Conservation (phyloP, 2,888 invertebrate genomes). For the Drosophila robusta region DNA sequence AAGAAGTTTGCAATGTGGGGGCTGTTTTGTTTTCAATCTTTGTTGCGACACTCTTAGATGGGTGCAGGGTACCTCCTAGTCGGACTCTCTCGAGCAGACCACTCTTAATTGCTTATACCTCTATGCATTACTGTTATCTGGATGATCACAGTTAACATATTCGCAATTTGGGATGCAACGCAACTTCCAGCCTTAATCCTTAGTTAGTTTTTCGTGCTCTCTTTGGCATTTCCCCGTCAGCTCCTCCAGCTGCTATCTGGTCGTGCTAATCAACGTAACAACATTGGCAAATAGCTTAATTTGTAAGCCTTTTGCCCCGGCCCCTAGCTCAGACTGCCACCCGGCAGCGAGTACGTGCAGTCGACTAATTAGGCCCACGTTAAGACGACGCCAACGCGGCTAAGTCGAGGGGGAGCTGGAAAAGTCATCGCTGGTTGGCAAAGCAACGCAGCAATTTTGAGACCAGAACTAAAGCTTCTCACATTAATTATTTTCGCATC, state of each 20-base stretch:
- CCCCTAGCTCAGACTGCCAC: slow-evolving; percentile 3
- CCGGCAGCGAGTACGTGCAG: slow-evolving; percentile 57
- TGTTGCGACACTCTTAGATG: too few relatives aligned
- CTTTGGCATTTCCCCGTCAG: background rate
- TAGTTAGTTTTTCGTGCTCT: slow-evolving; percentile 13
- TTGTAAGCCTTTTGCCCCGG: slow-evolving; percentile 62
- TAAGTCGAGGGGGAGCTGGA: slow-evolving; percentile 10
- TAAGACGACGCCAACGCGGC: slow-evolving; percentile 46
- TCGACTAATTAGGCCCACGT: slow-evolving; percentile 66
- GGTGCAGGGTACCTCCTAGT: too few relatives aligned
- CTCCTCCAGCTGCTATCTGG: slow-evolving; percentile 5
- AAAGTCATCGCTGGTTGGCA: slow-evolving; percentile 26
- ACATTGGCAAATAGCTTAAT: slow-evolving; percentile 70
- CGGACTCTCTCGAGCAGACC: too few relatives aligned
- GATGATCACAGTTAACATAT: slow-evolving; percentile 1
- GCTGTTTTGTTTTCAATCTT: too few relatives aligned
- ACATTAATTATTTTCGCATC: slow-evolving; percentile 78
- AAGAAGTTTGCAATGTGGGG: too few relatives aligned
- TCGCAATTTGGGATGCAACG: background rate
- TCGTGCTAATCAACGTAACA: slow-evolving; percentile 61
- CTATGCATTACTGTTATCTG: too few relatives aligned
- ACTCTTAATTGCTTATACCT: too few relatives aligned
- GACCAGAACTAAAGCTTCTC: slow-evolving; percentile 58
- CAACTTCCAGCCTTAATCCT: background rate
- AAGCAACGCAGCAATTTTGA: slow-evolving; percentile 19